phyloP scores from a whole-genome alignment of 2,113 vertebrate genomes.

The Vulpes lagopus region DNA sequence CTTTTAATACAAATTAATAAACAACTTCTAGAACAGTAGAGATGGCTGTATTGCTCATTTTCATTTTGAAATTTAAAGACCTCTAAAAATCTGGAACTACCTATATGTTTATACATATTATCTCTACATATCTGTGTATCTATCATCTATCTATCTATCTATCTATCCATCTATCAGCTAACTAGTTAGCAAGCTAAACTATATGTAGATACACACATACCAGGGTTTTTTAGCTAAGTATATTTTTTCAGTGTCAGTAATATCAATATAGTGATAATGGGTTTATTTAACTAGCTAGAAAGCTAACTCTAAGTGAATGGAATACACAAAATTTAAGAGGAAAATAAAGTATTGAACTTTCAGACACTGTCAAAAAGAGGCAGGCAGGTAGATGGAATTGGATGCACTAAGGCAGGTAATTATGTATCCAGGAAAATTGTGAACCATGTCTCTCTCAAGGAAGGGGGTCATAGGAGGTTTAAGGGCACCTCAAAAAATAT shows the following conservation, averaged over 20 bases:
- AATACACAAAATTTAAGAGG: not conserved
- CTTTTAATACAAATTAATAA: not conserved
- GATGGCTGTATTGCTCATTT: not conserved
- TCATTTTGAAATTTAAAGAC: not conserved
- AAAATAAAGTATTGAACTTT: not conserved
- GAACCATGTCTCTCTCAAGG: not conserved
- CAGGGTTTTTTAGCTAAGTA: not conserved
- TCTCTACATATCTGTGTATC: not conserved
- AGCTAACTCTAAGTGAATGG: not conserved
- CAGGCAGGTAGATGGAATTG: not conserved
- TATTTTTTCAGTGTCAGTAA: not conserved
- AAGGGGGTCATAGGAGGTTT: not conserved
- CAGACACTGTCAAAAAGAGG: not conserved
- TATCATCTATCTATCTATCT: not conserved
- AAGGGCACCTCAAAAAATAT: not conserved
- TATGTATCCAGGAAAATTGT: not conserved
- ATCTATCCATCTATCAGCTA: not conserved
- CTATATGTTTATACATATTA: not conserved
- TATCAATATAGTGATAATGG: not conserved
- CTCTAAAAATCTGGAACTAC: not conserved
- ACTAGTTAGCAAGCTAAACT: not conserved
- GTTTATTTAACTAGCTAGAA: not conserved
- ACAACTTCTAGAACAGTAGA: not conserved
- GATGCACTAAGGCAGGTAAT: not conserved
- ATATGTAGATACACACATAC: not conserved